phyloP scores from a whole-genome alignment of 2,888 invertebrate genomes.

The Geophilus truncorum region DNA sequence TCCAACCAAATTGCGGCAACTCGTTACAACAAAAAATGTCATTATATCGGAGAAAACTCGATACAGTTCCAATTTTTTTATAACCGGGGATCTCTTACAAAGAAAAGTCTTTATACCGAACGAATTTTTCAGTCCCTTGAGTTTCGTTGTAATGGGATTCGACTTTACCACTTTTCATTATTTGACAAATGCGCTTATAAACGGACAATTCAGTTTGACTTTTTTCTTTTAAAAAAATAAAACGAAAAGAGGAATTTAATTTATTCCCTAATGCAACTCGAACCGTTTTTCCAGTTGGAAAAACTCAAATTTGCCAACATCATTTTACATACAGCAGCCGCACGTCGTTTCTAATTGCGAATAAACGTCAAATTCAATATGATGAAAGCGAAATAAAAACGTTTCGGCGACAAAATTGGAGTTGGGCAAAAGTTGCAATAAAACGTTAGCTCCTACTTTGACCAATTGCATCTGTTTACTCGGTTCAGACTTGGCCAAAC shows the following conservation, averaged over 20 bases:
- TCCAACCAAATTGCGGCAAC: too few relatives aligned
- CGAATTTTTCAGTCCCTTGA: too few relatives aligned
- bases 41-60: too few relatives aligned
- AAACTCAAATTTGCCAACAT: constrained; percentile 6
- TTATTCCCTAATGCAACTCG: not conserved
- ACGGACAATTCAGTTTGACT: too few relatives aligned
- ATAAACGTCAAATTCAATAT: constrained; percentile 1
- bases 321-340: not conserved
- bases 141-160: too few relatives aligned
- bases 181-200: too few relatives aligned
- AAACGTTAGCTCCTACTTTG: not conserved
- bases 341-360: not conserved
- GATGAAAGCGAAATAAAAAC: not conserved
- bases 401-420: constrained; percentile 1
- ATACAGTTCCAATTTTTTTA: too few relatives aligned
- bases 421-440: constrained; percentile 2
- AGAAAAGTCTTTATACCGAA: too few relatives aligned
- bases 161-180: too few relatives aligned
- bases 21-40: too few relatives aligned
- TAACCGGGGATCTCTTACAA: too few relatives aligned
- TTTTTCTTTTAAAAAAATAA: too few relatives aligned
- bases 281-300: not conserved
- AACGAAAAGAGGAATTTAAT: not conserved
- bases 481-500: constrained; percentile 2
- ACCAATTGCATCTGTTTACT: constrained; percentile 25